Conservation (phyloP, 1,140 invertebrate genomes). For the Microplitis mediator region DNA sequence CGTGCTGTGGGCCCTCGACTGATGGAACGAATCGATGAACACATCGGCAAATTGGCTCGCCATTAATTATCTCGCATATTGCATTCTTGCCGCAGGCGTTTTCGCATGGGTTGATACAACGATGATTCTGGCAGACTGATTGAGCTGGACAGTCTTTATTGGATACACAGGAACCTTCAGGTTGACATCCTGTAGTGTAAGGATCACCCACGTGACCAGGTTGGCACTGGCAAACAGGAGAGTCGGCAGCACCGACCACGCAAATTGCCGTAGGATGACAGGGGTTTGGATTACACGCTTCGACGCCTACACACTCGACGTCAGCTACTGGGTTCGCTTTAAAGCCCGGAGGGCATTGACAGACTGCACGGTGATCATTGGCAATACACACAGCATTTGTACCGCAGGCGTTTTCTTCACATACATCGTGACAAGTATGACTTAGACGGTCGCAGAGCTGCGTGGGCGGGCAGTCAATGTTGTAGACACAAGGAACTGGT, state of each 20-base stretch:
- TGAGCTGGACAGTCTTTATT: conserved; percentile 79
- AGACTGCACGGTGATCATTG: conserved; percentile 79
- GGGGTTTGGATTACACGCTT: conserved; percentile 76
- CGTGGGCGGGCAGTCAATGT: conserved; percentile 77
- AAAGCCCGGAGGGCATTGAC: conserved; percentile 84
- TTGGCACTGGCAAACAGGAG: conserved; percentile 76
- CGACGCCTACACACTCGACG: conserved; percentile 73
- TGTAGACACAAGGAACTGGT: conserved; percentile 83
- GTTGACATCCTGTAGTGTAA: conserved; percentile 73
- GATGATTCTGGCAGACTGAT: conserved; percentile 73
- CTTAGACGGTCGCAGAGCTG: conserved; percentile 82
- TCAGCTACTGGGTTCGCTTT: conserved; percentile 80
- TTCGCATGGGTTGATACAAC: conserved; percentile 80
- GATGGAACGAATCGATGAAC: conserved; percentile 72
- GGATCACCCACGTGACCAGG: conserved; percentile 78
- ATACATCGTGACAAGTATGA: conserved; percentile 82
- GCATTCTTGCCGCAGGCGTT: conserved; percentile 78
- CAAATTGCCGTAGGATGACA: conserved; percentile 84
- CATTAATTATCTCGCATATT: conserved; percentile 75
- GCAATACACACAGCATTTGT: conserved; percentile 86
- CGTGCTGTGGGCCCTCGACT: conserved; percentile 67
- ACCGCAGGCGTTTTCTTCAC: conserved; percentile 81
- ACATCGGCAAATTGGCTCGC: conserved; percentile 78
- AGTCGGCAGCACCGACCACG: conserved; percentile 63
- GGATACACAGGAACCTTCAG: conserved; percentile 72